These are phyloP conservation scores for Spatula versicolor DNA, from an alignment of 2,797 vertebrate species.

Conservation along the genomic window DNA sequence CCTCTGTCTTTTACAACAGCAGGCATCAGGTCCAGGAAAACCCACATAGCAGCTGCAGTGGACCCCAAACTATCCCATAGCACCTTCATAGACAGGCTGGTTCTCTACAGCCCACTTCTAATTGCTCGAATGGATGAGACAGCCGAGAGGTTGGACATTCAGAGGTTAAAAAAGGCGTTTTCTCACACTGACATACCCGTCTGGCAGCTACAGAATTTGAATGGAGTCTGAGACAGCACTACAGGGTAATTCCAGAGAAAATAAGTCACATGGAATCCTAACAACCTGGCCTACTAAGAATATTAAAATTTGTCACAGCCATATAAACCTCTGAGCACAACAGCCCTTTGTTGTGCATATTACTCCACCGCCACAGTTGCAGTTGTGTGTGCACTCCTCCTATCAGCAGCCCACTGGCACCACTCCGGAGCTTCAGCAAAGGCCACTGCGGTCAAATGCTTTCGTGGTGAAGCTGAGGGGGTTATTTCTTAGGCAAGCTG, in stretches of 20 bases:
- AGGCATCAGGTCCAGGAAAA: neutral
- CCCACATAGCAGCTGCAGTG: neutral
- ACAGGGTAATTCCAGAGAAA: neutral
- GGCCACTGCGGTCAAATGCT: too few relatives aligned
- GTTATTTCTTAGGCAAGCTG: neutral
- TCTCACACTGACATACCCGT: neutral
- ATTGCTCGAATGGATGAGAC: neutral
- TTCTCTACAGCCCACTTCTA: neutral
- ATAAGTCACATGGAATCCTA: neutral
- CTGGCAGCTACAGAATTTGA: neutral
- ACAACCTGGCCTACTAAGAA: neutral
- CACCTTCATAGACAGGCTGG: neutral
- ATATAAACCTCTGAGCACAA: rapidly evolving
- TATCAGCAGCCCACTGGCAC: rapidly evolving
- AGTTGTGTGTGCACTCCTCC: too few relatives aligned
- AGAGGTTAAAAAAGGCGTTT: neutral
- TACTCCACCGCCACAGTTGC: rapidly evolving
- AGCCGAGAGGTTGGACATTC: neutral
- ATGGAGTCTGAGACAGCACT: neutral
- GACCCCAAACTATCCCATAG: neutral
- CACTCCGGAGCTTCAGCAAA: neutral
- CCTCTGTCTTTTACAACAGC: neutral
- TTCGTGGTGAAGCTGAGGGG: too few relatives aligned
- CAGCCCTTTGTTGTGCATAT: neutral
- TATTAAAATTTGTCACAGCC: neutral